Conservation (phyloP, 2,888 invertebrate genomes). For the Brenthis ino region DNA sequence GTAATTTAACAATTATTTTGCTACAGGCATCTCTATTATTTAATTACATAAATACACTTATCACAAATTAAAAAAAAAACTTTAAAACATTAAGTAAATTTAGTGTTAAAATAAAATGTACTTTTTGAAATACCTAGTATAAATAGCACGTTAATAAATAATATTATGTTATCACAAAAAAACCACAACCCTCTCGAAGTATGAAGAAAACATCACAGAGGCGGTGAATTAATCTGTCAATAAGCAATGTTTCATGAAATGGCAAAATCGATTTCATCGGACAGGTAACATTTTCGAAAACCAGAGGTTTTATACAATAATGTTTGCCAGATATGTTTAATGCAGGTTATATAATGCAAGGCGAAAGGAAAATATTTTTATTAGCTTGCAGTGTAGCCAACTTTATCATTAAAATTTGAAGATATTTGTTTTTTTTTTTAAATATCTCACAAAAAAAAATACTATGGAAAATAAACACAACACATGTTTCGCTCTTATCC, state of each 20-base stretch:
- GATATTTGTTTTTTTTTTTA: not conserved
- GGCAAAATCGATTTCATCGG: constrained; percentile 3
- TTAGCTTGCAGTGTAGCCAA: constrained; percentile 17
- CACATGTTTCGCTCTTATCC: no score
- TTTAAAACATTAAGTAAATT: no score
- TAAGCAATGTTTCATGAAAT: constrained; percentile 36
- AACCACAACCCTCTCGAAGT: constrained; percentile 36
- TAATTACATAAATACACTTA: no score
- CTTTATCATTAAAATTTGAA: not conserved
- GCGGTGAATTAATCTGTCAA: constrained; percentile 37
- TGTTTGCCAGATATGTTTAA: constrained; percentile 26
- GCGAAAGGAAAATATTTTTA: constrained; percentile 18
- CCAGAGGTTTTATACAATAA: constrained; percentile 1
- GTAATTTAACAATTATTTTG: no score
- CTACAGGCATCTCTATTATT: no score
- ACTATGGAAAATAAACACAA: not conserved
- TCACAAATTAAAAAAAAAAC: no score
- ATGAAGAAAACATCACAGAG: constrained; percentile 29
- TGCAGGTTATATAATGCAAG: constrained; percentile 29
- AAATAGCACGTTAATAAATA: constrained; percentile 11
- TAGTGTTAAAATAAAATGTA: no score
- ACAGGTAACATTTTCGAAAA: not conserved
- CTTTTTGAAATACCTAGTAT: not conserved
- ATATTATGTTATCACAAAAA: constrained; percentile 28
- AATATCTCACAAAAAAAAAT: not conserved